Conservation (phyloP, 2,113 vertebrate genomes). For the Atrichornis clamosus region DNA sequence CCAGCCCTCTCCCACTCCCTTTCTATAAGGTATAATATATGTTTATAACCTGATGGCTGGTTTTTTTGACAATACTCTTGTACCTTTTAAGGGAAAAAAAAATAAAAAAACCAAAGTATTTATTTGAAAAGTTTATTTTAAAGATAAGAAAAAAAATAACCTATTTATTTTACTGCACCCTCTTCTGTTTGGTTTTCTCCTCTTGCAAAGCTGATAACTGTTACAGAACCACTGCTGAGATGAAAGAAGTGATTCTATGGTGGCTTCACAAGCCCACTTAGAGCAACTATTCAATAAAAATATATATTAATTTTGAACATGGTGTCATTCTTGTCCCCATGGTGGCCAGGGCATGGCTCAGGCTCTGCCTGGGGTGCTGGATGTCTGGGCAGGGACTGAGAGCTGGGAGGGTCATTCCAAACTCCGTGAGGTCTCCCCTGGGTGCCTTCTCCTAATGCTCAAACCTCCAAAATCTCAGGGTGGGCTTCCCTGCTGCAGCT, state of each 20-base stretch:
- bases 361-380: not conserved
- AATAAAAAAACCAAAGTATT: slow-evolving; percentile 47
- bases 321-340: not conserved
- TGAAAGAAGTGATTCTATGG: slow-evolving; percentile 55
- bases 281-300: slow-evolving; percentile 70
- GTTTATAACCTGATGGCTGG: slow-evolving; percentile 35
- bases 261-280: slow-evolving; percentile 56
- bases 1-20: not conserved
- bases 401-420: not conserved
- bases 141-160: slow-evolving; percentile 40
- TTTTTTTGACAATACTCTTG: slow-evolving; percentile 51
- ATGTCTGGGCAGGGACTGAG: not conserved
- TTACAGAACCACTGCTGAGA: slow-evolving; percentile 64
- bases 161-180: slow-evolving; percentile 70
- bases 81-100: slow-evolving; percentile 21
- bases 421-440: not conserved
- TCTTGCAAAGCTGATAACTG: slow-evolving; percentile 59
- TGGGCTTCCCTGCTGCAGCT: not conserved
- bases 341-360: not conserved
- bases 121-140: slow-evolving; percentile 75
- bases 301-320: slow-evolving; percentile 58
- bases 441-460: not conserved
- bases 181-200: slow-evolving; percentile 43
- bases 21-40: slow-evolving; percentile 40
- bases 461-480: not conserved